Percentiles rank a stretch among this genome's conserved stretches.
These are phyloP conservation scores for Muschampia plurimacula DNA, from an alignment of 2,888 invertebrate genomes.

Conservation along the genomic window DNA sequence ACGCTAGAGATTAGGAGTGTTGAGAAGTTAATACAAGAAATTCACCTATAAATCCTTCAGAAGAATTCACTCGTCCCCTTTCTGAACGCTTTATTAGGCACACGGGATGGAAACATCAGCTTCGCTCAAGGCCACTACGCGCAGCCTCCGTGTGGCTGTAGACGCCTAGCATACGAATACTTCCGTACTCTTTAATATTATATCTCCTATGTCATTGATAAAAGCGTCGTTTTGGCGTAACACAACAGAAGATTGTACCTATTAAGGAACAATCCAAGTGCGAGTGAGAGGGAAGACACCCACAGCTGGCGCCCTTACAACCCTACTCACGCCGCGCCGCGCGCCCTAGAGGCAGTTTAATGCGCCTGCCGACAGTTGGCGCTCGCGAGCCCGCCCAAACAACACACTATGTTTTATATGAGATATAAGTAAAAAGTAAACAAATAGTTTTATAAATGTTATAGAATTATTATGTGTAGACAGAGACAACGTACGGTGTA, in stretches of 20 bases:
- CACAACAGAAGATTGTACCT: too few relatives aligned
- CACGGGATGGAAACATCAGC: conserved; percentile 83
- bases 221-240: too few relatives aligned
- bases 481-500: conserved; percentile 2
- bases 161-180: conserved; percentile 48
- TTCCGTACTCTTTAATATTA: conserved; percentile 59
- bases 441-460: conserved; percentile 70
- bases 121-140: conserved; percentile 78
- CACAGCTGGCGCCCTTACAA: too few relatives aligned
- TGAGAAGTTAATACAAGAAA: not conserved
- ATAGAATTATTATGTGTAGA: conserved; percentile 44
- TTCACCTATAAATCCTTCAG: conserved; percentile 73
- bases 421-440: conserved; percentile 81
- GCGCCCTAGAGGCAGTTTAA: conserved; percentile 64
- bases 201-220: too few relatives aligned
- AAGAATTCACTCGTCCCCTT: conserved; percentile 76
- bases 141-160: conserved; percentile 58
- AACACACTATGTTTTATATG: conserved; percentile 69
- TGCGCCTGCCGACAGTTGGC: conserved; percentile 77
- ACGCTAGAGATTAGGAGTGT: too few relatives aligned
- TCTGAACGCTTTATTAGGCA: conserved; percentile 83
- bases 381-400: conserved; percentile 75
- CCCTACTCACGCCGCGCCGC: conserved; percentile 64
- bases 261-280: too few relatives aligned
- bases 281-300: too few relatives aligned